Evolutionary conservation across 2,888 invertebrate species (phyloP).

Genomic region (Acleris cristana): DNA sequence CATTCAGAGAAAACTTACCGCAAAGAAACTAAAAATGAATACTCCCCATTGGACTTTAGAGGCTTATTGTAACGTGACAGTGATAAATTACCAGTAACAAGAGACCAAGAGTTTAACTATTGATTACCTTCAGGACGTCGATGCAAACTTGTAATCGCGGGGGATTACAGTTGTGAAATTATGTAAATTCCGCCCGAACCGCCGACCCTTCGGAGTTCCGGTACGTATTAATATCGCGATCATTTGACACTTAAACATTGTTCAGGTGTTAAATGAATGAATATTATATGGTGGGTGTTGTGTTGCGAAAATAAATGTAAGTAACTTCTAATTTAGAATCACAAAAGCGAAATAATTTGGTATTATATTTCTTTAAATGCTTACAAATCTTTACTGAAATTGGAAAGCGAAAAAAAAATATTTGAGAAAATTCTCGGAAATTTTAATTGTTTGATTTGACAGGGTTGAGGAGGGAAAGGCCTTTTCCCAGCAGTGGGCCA

Average conservation of each 20-base stretch:
- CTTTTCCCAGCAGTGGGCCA: too few relatives aligned
- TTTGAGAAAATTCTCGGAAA: too few relatives aligned
- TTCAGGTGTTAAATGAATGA: constrained; percentile 24
- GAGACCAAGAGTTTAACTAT: constrained; percentile 33
- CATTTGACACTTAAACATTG: constrained; percentile 33
- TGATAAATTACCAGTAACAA: constrained; percentile 29
- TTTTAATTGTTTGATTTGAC: too few relatives aligned
- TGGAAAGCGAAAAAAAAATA: too few relatives aligned
- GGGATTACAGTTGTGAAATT: constrained; percentile 56
- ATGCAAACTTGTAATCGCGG: constrained; percentile 49
- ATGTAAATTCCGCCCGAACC: constrained; percentile 49
- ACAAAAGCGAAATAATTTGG: too few relatives aligned
- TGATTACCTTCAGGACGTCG: constrained; percentile 28
- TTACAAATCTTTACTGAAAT: too few relatives aligned
- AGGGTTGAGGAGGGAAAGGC: too few relatives aligned
- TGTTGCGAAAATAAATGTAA: too few relatives aligned
- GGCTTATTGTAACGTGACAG: constrained; percentile 25
- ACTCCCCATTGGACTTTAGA: constrained; percentile 12
- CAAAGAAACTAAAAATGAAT: not conserved
- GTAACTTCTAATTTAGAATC: too few relatives aligned
- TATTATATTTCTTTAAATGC: too few relatives aligned
- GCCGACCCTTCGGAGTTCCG: constrained; percentile 37
- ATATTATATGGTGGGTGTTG: constrained; percentile 1
- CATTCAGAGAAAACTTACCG: not conserved
- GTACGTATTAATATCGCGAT: constrained; percentile 27